phyloP scores from a whole-genome alignment of 2,888 invertebrate genomes.

The Stramonita haemastoma region DNA sequence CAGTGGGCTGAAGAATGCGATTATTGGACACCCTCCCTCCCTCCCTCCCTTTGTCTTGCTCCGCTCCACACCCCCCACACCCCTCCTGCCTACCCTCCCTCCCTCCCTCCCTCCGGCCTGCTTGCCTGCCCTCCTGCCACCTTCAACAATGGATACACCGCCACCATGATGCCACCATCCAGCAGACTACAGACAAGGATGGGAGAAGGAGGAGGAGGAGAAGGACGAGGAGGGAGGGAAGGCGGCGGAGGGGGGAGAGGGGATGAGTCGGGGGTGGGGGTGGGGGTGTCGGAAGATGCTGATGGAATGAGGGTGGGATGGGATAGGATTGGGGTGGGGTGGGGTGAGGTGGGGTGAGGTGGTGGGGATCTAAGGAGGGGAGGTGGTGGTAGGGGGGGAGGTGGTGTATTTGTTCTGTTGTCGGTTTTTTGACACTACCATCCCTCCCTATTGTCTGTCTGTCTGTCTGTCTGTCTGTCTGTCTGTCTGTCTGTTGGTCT shows the following conservation, averaged over 20 bases:
- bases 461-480: background rate
- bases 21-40: constrained; percentile 37
- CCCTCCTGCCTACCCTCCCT: background rate
- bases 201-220: too few species aligned
- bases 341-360: background rate
- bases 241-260: background rate
- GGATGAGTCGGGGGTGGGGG: background rate
- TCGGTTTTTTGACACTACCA: too few species aligned
- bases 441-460: background rate
- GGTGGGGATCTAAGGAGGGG: too few species aligned
- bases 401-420: too few species aligned
- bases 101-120: background rate
- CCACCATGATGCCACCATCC: too few species aligned
- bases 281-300: background rate
- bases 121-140: background rate
- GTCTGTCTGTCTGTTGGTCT: background rate
- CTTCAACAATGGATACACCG: too few species aligned
- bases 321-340: background rate
- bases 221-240: too few species aligned
- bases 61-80: background rate
- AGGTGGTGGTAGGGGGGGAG: too few species aligned
- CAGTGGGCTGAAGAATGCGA: constrained; percentile 38
- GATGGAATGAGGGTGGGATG: background rate
- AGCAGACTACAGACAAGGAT: too few species aligned
- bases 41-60: constrained; percentile 34